phyloP scores from a whole-genome alignment of 2,888 invertebrate species.

The Acleris emargana region DNA sequence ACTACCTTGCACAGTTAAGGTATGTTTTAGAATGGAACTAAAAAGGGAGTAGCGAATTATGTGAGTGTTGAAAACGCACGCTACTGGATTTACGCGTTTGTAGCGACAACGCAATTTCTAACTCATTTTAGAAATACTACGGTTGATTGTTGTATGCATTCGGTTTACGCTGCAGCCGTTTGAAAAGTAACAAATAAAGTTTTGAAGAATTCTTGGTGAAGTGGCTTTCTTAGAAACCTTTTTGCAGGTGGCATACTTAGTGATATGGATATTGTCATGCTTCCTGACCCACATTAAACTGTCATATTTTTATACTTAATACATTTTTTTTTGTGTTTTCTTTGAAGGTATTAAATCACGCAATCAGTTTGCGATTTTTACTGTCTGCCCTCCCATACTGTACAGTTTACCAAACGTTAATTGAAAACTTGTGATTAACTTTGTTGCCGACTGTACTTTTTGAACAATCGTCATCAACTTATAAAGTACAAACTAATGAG shows the following conservation, averaged over 20 bases:
- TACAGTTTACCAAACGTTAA: too few species aligned
- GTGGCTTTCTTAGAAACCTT: conserved; percentile 28
- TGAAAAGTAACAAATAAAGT: conserved; percentile 31
- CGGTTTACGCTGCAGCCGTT: conserved; percentile 9
- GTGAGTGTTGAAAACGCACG: conserved; percentile 36
- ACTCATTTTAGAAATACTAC: not conserved
- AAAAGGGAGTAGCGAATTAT: conserved; percentile 38
- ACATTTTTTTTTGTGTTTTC: too few species aligned
- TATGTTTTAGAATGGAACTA: conserved; percentile 19
- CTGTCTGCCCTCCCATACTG: too few species aligned
- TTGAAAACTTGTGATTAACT: too few species aligned
- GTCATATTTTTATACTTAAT: too few species aligned
- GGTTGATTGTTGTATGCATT: conserved; percentile 18
- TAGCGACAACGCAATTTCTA: conserved; percentile 22
- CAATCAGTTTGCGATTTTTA: too few species aligned
- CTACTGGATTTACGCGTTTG: conserved; percentile 53
- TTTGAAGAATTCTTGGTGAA: conserved; percentile 23
- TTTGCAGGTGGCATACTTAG: conserved; percentile 27
- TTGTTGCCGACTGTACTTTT: too few species aligned
- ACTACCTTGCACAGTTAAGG: conserved; percentile 39
- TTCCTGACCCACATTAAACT: too few species aligned
- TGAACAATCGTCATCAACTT: too few species aligned
- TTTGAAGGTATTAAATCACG: too few species aligned
- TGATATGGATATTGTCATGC: conserved; percentile 12
- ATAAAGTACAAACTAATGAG: too few species aligned